Evolutionary conservation across 2,888 invertebrate species (phyloP).

Genomic region (Acanthopleura granulata): DNA sequence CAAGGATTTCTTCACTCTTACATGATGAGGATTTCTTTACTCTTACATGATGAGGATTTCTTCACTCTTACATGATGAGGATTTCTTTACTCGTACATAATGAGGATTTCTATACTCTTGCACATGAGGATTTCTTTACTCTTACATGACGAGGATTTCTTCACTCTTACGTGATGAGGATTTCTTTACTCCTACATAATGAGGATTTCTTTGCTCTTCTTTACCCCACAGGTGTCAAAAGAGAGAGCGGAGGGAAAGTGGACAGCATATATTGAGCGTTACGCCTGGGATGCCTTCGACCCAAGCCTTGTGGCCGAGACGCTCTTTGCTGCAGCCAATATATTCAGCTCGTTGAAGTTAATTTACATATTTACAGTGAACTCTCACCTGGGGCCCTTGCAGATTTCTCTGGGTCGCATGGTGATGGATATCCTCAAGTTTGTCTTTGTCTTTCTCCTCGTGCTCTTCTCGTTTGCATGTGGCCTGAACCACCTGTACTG

Average conservation of each 20-base stretch:
- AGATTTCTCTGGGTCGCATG: slow-evolving; percentile 87
- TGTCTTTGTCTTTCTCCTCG: slow-evolving; percentile 85
- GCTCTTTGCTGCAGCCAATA: slow-evolving; percentile 97
- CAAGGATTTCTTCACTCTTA: too few species aligned
- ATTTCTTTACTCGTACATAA: too few species aligned
- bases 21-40: too few species aligned
- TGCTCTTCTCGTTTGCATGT: slow-evolving; percentile 90
- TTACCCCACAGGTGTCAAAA: slow-evolving; percentile 35
- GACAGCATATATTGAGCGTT: slow-evolving; percentile 72
- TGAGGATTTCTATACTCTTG: too few species aligned
- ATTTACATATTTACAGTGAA: slow-evolving; percentile 94
- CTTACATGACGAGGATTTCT: too few species aligned
- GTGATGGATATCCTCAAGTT: slow-evolving; percentile 89
- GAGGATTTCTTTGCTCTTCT: background rate
- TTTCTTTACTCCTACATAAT: too few species aligned
- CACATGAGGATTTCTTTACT: too few species aligned
- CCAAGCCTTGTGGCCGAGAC: slow-evolving; percentile 86
- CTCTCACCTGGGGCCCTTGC: slow-evolving; percentile 91
- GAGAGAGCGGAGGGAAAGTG: slow-evolving; percentile 35
- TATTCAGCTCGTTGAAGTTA: slow-evolving; percentile 91
- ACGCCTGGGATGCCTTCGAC: slow-evolving; percentile 98
- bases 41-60: too few species aligned
- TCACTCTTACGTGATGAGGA: too few species aligned
- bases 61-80: too few species aligned
- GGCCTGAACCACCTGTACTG: slow-evolving; percentile 91